Conservation (phyloP, 2,113 vertebrate species). For the Cairina moschata region DNA sequence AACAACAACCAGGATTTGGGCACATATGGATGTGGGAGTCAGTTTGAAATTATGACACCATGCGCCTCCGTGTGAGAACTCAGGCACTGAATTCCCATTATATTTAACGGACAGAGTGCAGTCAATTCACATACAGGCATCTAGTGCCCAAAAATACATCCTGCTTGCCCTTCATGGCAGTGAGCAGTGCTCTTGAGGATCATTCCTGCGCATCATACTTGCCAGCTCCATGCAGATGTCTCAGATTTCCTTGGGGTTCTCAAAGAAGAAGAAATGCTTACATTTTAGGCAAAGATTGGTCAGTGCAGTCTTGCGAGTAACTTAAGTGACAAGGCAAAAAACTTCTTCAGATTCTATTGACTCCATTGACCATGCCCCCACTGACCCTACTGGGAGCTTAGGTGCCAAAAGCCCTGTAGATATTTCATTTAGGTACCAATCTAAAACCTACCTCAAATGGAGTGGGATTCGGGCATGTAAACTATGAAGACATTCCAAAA, state of each 20-base stretch:
- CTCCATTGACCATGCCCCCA: not conserved
- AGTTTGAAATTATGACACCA: not conserved
- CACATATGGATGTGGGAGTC: not conserved
- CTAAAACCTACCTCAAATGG: not conserved
- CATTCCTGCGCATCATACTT: not conserved
- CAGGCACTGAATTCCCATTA: not conserved
- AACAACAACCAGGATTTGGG: not conserved
- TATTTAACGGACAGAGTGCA: not conserved
- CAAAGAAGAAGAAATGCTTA: not conserved
- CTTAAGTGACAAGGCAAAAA: not conserved
- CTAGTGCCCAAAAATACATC: not conserved
- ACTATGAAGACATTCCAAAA: not conserved
- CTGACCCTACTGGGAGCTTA: not conserved
- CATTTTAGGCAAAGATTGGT: not conserved
- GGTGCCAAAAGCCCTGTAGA: not conserved
- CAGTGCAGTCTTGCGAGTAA: not conserved
- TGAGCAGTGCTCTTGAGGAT: not conserved
- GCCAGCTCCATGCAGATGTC: fast-evolving
- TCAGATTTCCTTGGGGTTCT: not conserved
- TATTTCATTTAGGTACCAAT: not conserved
- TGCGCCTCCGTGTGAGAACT: not conserved
- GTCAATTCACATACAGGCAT: not conserved
- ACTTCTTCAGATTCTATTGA: not conserved
- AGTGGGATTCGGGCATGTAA: not conserved
- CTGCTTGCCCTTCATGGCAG: not conserved